phyloP scores from a whole-genome alignment of 2,888 invertebrate species.

The Euplexia lucipara region DNA sequence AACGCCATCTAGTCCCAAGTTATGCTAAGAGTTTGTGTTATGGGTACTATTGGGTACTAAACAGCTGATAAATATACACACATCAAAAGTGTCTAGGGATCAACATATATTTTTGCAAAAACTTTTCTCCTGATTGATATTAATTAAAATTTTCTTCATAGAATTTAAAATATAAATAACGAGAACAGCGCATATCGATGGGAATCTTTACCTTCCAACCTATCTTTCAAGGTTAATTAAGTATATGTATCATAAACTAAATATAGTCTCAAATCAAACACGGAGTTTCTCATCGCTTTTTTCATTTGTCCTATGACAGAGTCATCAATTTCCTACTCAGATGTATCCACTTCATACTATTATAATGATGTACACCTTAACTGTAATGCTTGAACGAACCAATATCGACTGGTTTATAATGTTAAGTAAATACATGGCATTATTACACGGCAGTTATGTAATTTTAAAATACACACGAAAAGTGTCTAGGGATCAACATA shows the following conservation, averaged over 20 bases:
- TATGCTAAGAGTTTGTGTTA: too few species aligned
- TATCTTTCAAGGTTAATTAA: too few species aligned
- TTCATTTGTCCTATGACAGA: conserved; percentile 24
- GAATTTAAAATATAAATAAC: not conserved
- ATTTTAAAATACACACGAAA: conserved; percentile 14
- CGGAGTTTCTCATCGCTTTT: conserved; percentile 2
- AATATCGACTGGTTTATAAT: conserved; percentile 10
- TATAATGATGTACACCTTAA: conserved; percentile 23
- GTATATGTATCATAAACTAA: too few species aligned
- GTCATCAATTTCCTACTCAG: conserved; percentile 9
- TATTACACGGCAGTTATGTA: not conserved
- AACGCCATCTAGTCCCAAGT: too few species aligned
- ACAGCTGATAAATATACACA: too few species aligned
- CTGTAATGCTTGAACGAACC: conserved; percentile 6
- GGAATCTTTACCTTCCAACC: not conserved
- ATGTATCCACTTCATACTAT: conserved; percentile 18
- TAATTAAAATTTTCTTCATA: too few species aligned
- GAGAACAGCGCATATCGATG: not conserved
- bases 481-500: too few species aligned
- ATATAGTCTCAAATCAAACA: conserved; percentile 24
- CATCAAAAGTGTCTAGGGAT: too few species aligned
- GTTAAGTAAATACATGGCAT: too few species aligned
- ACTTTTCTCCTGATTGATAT: too few species aligned
- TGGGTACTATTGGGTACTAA: too few species aligned
- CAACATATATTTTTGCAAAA: too few species aligned